A percentile compares a stretch with the other conserved stretches of the same genome.
These are phyloP conservation scores for Solenodon paradoxus DNA, from an alignment of 2,113 vertebrate genomes.

Conservation along the genomic window DNA sequence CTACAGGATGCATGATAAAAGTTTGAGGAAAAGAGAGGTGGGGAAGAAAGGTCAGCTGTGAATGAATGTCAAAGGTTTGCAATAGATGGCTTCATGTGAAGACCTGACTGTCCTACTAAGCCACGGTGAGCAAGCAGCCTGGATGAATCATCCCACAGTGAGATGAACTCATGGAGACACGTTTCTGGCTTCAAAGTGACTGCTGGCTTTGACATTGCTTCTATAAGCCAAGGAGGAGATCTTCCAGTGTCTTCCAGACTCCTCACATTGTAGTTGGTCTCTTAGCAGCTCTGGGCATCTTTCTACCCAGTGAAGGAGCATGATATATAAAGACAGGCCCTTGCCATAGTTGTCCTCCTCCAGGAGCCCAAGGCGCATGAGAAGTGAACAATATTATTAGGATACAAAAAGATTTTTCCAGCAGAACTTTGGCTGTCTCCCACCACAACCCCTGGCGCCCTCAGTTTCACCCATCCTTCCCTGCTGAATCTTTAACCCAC, in stretches of 20 bases:
- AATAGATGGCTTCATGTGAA: not conserved
- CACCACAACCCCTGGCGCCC: not conserved
- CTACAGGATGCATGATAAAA: constrained; percentile 11
- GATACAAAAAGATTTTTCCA: not conserved
- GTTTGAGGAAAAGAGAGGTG: not conserved
- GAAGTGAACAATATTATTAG: not conserved
- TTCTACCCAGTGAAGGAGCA: not conserved
- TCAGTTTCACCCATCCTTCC: not conserved
- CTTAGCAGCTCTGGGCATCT: not conserved
- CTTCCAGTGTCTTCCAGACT: rapidly evolving
- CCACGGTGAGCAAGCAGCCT: not conserved
- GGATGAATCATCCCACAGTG: not conserved
- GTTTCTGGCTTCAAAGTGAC: not conserved
- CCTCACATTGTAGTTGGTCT: not conserved
- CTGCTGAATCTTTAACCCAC: not conserved
- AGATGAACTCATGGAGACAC: not conserved
- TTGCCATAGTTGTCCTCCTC: not conserved
- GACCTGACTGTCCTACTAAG: not conserved
- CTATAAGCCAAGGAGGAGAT: not conserved
- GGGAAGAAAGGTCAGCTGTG: constrained; percentile 18
- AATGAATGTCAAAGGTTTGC: constrained; percentile 38
- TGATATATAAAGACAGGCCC: not conserved
- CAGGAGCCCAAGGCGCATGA: not conserved
- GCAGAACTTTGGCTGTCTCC: rapidly evolving
- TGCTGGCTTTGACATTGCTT: not conserved